These are phyloP conservation scores for Drosophila monieri DNA, from an alignment of 2,888 invertebrate genomes.

Conservation along the genomic window DNA sequence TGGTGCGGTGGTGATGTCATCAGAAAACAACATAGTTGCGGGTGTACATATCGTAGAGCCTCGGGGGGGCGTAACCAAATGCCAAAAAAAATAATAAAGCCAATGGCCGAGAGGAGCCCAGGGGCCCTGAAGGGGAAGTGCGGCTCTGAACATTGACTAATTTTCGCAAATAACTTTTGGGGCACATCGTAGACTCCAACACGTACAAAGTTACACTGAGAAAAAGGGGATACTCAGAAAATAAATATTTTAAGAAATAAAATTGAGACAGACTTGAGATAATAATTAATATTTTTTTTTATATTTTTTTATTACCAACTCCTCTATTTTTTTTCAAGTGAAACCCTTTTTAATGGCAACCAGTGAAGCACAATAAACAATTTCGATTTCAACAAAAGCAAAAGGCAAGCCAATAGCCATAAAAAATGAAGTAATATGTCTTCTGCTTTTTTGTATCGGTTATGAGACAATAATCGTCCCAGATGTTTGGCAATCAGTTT, in stretches of 20 bases:
- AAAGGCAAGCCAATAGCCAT: constrained; percentile 34
- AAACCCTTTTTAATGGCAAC: constrained; percentile 12
- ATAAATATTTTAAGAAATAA: not conserved
- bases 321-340: not conserved
- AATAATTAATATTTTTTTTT: no score
- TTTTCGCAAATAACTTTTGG: constrained; percentile 77
- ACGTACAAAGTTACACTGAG: constrained; percentile 43
- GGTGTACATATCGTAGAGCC: constrained; percentile 52
- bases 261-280: not conserved
- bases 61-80: constrained; percentile 72
- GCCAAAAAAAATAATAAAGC: constrained; percentile 55
- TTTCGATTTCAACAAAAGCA: constrained; percentile 53
- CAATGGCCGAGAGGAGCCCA: constrained; percentile 13
- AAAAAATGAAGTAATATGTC: constrained; percentile 39
- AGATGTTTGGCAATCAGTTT: constrained; percentile 73
- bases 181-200: constrained; percentile 57
- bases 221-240: not conserved
- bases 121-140: constrained; percentile 6
- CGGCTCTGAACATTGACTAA: constrained; percentile 65
- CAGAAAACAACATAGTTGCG: constrained; percentile 39
- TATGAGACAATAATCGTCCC: constrained; percentile 60
- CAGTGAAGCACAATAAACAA: constrained; percentile 36
- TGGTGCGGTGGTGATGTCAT: constrained; percentile 41
- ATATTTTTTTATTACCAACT: not conserved
- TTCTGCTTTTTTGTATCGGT: constrained; percentile 9